Evolutionary conservation across 2,888 invertebrate species (phyloP), one percentile per base, ranked within the genome.

Genomic region (Latrodectus elegans): DNA sequence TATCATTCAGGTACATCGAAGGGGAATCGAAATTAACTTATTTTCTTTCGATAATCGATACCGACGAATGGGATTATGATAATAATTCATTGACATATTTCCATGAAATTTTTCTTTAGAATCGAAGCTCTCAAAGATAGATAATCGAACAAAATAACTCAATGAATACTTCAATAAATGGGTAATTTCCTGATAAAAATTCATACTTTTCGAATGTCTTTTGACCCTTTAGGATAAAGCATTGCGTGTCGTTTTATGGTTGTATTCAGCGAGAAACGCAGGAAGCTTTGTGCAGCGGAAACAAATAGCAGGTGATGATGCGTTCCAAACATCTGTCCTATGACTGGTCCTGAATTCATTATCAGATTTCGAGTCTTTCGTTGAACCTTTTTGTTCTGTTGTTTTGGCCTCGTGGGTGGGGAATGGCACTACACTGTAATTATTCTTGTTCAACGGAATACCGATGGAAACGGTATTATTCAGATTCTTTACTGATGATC

Each of bases 281-380:
- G 77, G 77, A 67, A 68, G 53, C 9, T n/a, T 22, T 26, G 15
- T 22, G 55, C 26, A 51, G 26, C n/a, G 71, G 68, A 68, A 77
- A 68, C 52, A 76, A 76, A 65, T 10, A 65, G 49, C 67, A 26
- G 77, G 68, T 68, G 53, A 17, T 77, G 68, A 52, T 68, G 65
- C 76, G 65, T 65, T 75, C 74, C 74, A 64, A 26, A 11, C 60
- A 51, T 76, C 15, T 76, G 64, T 77, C 77, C 14, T 22, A 53
- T 67, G 77, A 76, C 76, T 51, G 64, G 65, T 65, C 6, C n/a
- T 65, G 76, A 76, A 76, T 76, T 76, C 76, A 76, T 76, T 76
- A 76, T 76, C 65, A 76, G 65, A 76, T 76, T 51, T 60, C 65
- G 49, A 51, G 55, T 51, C 15, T 55, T n/a, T 60, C 60, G 22